These are phyloP conservation scores for Syngnathus rostellatus DNA, from an alignment of 2,797 vertebrate species.

Conservation along the genomic window DNA sequence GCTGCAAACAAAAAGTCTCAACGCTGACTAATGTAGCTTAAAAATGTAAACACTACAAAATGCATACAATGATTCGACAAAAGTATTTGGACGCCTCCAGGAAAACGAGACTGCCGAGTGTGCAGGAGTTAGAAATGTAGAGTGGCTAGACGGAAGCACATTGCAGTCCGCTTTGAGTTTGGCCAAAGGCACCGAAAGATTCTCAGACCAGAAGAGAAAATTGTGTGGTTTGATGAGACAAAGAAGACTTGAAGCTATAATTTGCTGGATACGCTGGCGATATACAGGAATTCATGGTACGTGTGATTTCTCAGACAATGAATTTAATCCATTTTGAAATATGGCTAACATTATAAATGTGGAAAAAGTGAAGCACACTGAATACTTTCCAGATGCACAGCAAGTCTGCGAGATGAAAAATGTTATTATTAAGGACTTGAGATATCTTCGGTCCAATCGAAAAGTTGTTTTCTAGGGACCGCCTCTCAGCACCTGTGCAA, in stretches of 20 bases:
- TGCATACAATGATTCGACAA: background rate
- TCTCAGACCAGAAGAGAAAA: background rate
- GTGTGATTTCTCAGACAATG: background rate
- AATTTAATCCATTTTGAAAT: background rate
- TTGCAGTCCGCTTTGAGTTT: background rate
- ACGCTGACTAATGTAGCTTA: background rate
- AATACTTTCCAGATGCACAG: background rate
- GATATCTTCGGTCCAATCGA: background rate
- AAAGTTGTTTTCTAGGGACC: background rate
- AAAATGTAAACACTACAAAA: background rate
- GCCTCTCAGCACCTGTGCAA: slow-evolving; percentile 16
- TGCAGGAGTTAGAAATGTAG: background rate
- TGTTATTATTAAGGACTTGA: background rate
- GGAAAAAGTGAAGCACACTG: background rate
- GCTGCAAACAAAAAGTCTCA: background rate
- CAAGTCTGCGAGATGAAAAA: background rate
- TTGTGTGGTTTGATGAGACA: background rate
- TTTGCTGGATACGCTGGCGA: background rate
- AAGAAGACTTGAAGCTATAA: background rate
- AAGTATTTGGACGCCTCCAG: background rate
- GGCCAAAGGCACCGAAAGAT: background rate
- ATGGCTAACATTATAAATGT: background rate
- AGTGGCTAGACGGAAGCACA: background rate
- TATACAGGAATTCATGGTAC: background rate
- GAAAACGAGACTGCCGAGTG: background rate